Percentiles rank a stretch among this genome's conserved stretches.
Conservation (phyloP, 2,888 invertebrate species). For the Xanthorhoe spadicearia region DNA sequence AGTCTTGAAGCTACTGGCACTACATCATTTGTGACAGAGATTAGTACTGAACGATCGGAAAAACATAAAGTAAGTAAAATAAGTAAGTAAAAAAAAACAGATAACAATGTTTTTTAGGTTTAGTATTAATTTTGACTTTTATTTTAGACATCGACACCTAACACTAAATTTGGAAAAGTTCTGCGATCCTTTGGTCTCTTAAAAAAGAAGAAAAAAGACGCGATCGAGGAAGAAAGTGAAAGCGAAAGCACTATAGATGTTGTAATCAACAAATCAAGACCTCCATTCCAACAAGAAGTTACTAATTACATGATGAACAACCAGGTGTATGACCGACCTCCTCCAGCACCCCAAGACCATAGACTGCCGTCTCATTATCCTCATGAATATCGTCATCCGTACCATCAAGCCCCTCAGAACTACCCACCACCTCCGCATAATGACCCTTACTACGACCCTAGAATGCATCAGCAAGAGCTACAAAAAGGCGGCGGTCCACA, state of each 20-base stretch:
- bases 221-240: slow-evolving; percentile 64
- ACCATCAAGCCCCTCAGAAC: slow-evolving; percentile 31
- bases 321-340: slow-evolving; percentile 62
- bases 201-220: slow-evolving; percentile 65
- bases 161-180: slow-evolving; percentile 60
- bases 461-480: slow-evolving; percentile 14
- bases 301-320: slow-evolving; percentile 66
- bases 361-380: slow-evolving; percentile 22
- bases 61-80: slow-evolving; percentile 52
- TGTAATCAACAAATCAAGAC: slow-evolving; percentile 17
- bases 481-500: slow-evolving; percentile 13
- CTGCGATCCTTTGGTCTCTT: slow-evolving; percentile 62
- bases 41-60: slow-evolving; percentile 50
- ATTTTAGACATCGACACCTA: slow-evolving; percentile 56
- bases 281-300: slow-evolving; percentile 66
- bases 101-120: neutral
- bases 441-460: slow-evolving; percentile 29
- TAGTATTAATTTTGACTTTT: neutral
- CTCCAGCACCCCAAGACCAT: slow-evolving; percentile 50
- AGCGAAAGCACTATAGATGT: slow-evolving; percentile 30
- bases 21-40: slow-evolving; percentile 58
- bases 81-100: neutral
- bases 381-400: slow-evolving; percentile 36
- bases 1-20: slow-evolving; percentile 60
- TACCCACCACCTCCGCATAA: slow-evolving; percentile 9